Evolutionary conservation across 2,888 invertebrate species (phyloP), one percentile per base, ranked within the genome.

Genomic region (Sminthurinus aureus): DNA sequence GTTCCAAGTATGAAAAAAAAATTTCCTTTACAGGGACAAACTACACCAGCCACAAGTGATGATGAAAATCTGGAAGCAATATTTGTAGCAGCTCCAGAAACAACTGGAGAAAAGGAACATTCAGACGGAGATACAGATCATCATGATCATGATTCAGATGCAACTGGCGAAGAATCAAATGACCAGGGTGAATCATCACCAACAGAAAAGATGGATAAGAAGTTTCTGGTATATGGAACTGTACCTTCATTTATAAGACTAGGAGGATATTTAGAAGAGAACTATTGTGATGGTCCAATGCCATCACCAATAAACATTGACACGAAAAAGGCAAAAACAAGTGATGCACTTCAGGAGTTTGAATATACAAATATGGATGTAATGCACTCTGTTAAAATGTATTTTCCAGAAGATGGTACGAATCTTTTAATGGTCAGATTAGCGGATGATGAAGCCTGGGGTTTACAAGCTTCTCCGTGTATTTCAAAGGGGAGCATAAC

Each of bases 401-500:
- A 82, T 67, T 82, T 82, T n/a, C 82, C 82, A 0, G 82, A 82
- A 26, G 82, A 82, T 71, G 82, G 82, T 18, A 82, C 82, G 0
- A 69, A 77, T 82, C 67, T 82, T 18, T 64, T 82, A 15, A 82
- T 76, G 2, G 82, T 82, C 4, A 66, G 82, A 82, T 50, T 74
- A 9, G 20, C 52, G 22, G 51, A 79, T 69, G 71, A 69, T 22
- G 12, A n/a, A 1, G 22, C 77, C 0, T 82, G 82, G 82, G 82
- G 76, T n/a, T 4, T n/a, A 8, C 18, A 24, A 9, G 50, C 26
- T 9, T 77, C 82, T 13, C 78, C 78, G 4, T 82, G 82, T 20
- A 82, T 82, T 26, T 82, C 82, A 1, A 82, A 82, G n/a, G 82
- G 82, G n/a, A 82, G 82, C 50, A 50, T 82, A 18, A 77, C 52